Conservation (phyloP, 2,113 vertebrate species). For the Cathartes aura region DNA sequence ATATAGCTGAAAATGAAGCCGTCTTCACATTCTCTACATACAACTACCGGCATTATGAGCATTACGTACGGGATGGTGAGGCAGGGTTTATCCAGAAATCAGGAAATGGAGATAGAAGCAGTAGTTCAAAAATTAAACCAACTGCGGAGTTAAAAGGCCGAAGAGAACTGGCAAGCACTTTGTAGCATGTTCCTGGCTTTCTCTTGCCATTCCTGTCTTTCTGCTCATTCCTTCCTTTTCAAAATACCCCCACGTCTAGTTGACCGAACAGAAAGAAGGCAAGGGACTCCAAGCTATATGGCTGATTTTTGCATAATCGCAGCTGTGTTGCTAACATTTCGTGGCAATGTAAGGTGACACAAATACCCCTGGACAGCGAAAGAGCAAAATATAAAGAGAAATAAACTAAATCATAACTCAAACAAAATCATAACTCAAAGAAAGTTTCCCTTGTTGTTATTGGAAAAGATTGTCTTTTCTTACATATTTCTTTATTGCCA, state of each 20-base stretch:
- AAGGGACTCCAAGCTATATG: not conserved
- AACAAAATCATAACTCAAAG: not conserved
- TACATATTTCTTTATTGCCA: not conserved
- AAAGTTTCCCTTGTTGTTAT: not conserved
- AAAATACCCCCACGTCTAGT: not conserved
- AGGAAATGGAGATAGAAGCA: not conserved
- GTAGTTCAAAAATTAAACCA: not conserved
- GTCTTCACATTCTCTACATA: accelerated
- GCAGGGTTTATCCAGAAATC: not conserved
- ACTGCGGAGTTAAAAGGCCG: not conserved
- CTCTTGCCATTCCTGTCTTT: not conserved
- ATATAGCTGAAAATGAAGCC: not conserved
- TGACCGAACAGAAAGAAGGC: not conserved
- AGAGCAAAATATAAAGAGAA: not conserved
- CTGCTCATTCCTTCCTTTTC: not conserved
- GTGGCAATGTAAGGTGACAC: not conserved
- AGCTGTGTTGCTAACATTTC: not conserved
- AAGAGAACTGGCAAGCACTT: not conserved
- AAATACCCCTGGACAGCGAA: not conserved
- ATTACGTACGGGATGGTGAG: not conserved
- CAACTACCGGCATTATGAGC: not conserved
- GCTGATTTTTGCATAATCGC: not conserved
- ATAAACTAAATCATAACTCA: not conserved
- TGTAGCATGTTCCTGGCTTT: not conserved
- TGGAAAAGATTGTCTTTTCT: not conserved